phyloP scores from a whole-genome alignment of 1,140 invertebrate genomes.

The Acromyrmex charruanus region DNA sequence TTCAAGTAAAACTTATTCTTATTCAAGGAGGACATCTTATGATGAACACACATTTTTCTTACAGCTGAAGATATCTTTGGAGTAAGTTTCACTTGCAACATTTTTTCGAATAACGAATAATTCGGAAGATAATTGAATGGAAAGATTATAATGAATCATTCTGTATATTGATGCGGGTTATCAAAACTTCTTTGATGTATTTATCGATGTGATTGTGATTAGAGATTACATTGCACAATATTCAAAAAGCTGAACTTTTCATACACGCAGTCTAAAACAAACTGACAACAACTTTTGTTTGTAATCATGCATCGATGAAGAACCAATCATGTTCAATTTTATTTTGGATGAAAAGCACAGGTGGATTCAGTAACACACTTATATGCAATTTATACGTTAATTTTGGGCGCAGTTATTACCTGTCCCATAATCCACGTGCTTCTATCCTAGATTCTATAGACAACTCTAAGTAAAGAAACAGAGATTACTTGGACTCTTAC shows the following conservation, averaged over 20 bases:
- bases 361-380: conserved; percentile 36
- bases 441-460: conserved; percentile 45
- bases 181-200: conserved; percentile 43
- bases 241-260: background rate
- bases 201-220: conserved; percentile 15
- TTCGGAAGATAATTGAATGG: too few species aligned
- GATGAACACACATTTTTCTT: too few species aligned
- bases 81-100: too few species aligned
- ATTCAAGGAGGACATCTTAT: too few species aligned
- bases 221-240: background rate
- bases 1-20: too few species aligned
- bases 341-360: background rate
- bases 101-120: too few species aligned
- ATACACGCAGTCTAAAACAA: background rate
- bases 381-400: conserved; percentile 39
- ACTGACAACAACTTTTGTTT: background rate
- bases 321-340: background rate
- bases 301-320: background rate
- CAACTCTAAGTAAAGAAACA: background rate
- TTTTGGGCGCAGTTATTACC: conserved; percentile 20
- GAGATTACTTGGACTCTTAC: conserved; percentile 13
- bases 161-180: conserved; percentile 2
- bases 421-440: background rate
- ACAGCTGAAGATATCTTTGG: too few species aligned
- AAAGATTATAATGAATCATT: too few species aligned